Percentiles rank a stretch among this genome's conserved stretches.
These are phyloP conservation scores for Eptesicus fuscus DNA, from an alignment of 2,113 vertebrate genomes.

Conservation along the genomic window DNA sequence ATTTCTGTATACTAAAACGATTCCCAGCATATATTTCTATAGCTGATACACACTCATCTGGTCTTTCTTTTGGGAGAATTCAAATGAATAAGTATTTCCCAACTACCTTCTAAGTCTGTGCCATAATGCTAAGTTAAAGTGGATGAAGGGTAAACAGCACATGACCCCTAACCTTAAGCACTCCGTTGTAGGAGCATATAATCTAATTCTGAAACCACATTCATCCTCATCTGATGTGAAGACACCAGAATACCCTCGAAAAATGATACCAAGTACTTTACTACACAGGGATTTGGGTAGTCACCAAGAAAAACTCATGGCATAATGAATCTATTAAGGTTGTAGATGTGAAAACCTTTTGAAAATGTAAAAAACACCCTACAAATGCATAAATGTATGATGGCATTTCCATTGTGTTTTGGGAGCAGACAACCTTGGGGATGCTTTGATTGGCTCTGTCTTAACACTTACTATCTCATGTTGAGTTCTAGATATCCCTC, in stretches of 20 bases:
- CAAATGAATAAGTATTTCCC: slow-evolving; percentile 17
- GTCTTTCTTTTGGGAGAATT: slow-evolving; percentile 26
- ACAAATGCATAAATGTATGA: background rate
- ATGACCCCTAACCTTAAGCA: background rate
- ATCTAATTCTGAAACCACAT: slow-evolving; percentile 31
- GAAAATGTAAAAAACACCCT: background rate
- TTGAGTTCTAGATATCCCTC: background rate
- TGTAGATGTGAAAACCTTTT: background rate
- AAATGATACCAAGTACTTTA: background rate
- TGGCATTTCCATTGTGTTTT: slow-evolving; percentile 12
- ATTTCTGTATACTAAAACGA: background rate
- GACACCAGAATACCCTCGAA: background rate
- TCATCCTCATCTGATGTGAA: background rate
- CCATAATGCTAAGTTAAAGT: background rate
- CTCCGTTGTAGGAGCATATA: background rate
- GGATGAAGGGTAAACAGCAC: background rate
- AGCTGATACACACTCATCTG: background rate
- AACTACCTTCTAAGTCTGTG: background rate
- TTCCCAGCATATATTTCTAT: background rate
- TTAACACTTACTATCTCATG: background rate
- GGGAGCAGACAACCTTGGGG: background rate
- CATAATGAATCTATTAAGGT: background rate
- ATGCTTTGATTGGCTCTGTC: background rate
- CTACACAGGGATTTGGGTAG: background rate
- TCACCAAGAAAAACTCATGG: background rate